Conservation (phyloP, 2,113 vertebrate species). For the Lagopus leucura region DNA sequence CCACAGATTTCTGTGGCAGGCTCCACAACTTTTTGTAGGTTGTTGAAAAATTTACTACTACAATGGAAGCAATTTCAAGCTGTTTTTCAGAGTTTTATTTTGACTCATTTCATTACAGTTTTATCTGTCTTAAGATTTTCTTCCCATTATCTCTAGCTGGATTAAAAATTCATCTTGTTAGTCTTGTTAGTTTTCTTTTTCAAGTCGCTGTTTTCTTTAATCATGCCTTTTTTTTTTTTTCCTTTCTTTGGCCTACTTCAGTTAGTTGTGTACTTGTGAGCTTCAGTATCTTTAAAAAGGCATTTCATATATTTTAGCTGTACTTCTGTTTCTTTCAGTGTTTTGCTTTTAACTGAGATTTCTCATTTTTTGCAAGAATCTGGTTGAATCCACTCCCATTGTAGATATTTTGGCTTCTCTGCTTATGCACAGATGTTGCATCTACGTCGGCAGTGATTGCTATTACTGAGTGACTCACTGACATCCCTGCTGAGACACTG, state of each 20-base stretch:
- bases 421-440: slow-evolving; percentile 1
- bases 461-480: not conserved
- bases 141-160: not conserved
- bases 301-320: not conserved
- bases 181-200: not conserved
- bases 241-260: not conserved
- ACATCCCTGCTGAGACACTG: not conserved
- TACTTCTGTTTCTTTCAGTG: not conserved
- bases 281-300: not conserved
- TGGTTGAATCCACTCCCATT: not conserved
- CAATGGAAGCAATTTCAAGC: not conserved
- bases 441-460: rapidly evolving
- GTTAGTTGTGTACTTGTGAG: not conserved
- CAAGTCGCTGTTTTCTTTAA: not conserved
- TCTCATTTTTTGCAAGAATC: not conserved
- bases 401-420: slow-evolving; percentile 2
- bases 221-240: not conserved
- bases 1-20: not conserved
- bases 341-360: not conserved
- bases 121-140: not conserved
- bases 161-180: not conserved
- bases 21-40: not conserved
- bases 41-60: not conserved
- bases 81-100: not conserved
- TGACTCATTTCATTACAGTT: not conserved